Conservation (phyloP, 2,888 invertebrate genomes). For the Pandemis cinnamomeana region DNA sequence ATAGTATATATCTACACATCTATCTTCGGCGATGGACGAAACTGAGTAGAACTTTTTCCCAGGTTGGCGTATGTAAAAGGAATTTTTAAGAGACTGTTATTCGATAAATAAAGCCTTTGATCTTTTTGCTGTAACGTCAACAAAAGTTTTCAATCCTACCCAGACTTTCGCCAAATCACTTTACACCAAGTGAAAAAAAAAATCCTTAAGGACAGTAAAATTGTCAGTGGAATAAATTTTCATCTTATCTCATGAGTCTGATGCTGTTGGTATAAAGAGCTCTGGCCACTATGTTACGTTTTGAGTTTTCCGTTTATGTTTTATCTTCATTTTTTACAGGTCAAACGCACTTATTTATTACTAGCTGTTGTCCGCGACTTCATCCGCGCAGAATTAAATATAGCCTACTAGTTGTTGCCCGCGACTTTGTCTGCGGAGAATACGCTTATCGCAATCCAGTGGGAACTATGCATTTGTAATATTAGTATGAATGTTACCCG, state of each 20-base stretch:
- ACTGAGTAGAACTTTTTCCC: conserved; percentile 78
- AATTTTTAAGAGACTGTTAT: conserved; percentile 74
- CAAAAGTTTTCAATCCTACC: conserved; percentile 27
- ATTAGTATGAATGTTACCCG: no score
- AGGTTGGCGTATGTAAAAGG: conserved; percentile 76
- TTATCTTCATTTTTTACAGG: neutral
- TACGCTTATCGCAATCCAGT: no score
- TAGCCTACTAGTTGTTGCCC: no score
- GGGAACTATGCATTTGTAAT: no score
- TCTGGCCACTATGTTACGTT: no score
- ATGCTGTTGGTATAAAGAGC: no score
- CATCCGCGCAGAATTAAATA: no score
- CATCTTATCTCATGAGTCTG: neutral
- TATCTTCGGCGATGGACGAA: conserved; percentile 62
- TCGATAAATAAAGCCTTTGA: conserved; percentile 64
- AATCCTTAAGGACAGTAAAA: neutral
- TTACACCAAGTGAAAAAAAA: neutral
- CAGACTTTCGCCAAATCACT: neutral
- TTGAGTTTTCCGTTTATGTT: neutral
- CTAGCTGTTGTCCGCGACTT: no score
- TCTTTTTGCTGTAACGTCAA: conserved; percentile 47
- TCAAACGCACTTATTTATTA: neutral
- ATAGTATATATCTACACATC: conserved; percentile 51
- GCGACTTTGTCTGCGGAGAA: no score
- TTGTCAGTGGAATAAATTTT: neutral